These are phyloP conservation scores for Crotalus tigris DNA, from an alignment of 2,113 vertebrate genomes.

Conservation along the genomic window DNA sequence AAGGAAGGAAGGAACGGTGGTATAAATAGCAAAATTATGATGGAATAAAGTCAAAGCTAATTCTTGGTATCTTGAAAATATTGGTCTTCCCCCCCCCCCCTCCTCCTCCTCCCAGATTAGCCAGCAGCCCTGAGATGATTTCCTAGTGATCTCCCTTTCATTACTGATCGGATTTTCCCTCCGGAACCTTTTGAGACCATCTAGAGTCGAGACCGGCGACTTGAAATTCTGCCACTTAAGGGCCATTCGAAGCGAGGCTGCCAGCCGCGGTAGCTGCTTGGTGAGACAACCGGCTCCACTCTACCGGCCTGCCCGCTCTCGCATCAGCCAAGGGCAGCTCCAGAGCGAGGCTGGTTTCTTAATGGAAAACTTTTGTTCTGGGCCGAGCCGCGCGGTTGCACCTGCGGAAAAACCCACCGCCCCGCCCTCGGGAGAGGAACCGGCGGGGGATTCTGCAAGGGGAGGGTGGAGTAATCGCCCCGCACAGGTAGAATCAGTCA, in stretches of 20 bases:
- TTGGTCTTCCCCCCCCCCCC: neutral
- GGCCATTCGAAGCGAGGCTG: neutral
- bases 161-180: no score
- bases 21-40: neutral
- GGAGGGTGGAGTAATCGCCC: neutral
- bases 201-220: no score
- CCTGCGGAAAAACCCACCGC: neutral
- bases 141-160: no score
- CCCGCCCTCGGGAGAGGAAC: no score
- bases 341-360: neutral
- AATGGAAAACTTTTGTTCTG: neutral
- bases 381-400: no score
- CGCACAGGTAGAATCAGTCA: neutral
- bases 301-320: no score
- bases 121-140: no score
- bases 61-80: neutral
- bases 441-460: neutral
- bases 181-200: no score
- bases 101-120: no score
- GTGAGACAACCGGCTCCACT: neutral
- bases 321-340: neutral
- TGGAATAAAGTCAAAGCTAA: neutral
- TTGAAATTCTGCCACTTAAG: neutral
- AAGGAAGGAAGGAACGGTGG: neutral
- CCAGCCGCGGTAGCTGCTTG: neutral